Conservation (phyloP, 2,888 invertebrate genomes). For the Tenthredo amoena region DNA sequence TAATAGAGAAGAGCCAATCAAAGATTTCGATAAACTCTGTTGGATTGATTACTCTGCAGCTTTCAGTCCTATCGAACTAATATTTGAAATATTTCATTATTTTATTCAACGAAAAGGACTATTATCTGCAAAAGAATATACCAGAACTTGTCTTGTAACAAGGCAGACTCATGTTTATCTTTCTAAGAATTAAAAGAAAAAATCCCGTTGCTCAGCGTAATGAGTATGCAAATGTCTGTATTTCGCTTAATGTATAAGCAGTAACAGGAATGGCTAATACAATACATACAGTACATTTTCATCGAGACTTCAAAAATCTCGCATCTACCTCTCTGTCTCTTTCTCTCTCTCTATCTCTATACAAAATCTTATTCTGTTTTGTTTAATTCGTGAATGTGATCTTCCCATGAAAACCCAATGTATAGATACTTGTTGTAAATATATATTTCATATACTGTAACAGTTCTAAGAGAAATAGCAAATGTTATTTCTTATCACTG, state of each 20-base stretch:
- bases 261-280: not conserved
- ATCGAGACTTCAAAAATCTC: not conserved
- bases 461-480: not conserved
- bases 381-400: not conserved
- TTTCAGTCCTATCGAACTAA: too few species aligned
- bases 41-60: too few species aligned
- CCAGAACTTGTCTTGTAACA: not conserved
- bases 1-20: not conserved
- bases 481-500: not conserved
- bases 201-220: conserved; percentile 15
- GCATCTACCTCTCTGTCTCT: too few species aligned
- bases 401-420: not conserved
- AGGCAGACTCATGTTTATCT: not conserved
- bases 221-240: not conserved
- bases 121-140: not conserved
- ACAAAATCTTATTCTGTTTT: too few species aligned
- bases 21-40: too few species aligned
- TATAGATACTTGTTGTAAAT: not conserved
- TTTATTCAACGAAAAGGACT: not conserved
- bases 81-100: not conserved
- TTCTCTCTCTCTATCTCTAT: too few species aligned
- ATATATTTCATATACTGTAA: too few species aligned
- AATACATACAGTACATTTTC: not conserved
- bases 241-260: not conserved
- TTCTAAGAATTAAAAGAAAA: not conserved